These are phyloP conservation scores for Colletes latitarsis DNA, from an alignment of 1,140 invertebrate genomes.

Conservation along the genomic window DNA sequence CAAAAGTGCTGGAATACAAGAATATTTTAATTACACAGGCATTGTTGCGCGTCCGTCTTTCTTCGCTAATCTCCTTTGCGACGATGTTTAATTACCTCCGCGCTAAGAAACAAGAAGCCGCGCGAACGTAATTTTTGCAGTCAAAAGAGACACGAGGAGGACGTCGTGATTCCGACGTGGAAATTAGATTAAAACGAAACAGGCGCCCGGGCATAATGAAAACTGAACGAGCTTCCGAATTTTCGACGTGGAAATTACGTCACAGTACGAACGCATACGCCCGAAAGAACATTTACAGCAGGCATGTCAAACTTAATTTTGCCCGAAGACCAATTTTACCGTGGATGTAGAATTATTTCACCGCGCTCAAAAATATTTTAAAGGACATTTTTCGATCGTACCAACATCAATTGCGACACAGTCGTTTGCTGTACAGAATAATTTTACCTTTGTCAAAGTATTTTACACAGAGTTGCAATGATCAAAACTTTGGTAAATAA, in stretches of 20 bases:
- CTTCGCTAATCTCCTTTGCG: background rate
- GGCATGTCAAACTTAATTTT: no score
- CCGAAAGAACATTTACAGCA: no score
- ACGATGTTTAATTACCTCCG: background rate
- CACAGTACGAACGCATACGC: background rate
- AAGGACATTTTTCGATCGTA: no score
- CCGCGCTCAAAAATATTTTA: no score
- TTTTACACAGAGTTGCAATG: no score
- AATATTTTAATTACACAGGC: constrained; percentile 18
- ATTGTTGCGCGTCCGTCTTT: constrained; percentile 22
- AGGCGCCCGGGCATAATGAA: background rate
- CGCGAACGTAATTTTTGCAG: constrained; percentile 4
- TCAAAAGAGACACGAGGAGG: background rate
- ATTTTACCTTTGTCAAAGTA: no score
- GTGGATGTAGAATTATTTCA: no score
- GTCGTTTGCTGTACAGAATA: no score
- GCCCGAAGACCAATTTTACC: no score
- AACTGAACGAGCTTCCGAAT: background rate
- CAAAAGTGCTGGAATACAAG: background rate
- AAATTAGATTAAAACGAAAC: background rate
- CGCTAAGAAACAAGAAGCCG: background rate
- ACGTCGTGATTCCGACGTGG: background rate
- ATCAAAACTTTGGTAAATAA: no score
- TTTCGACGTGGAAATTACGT: background rate
- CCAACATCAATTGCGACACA: no score